These are phyloP conservation scores for Bombus terrestris DNA, from an alignment of 1,140 invertebrate species.

Conservation along the genomic window DNA sequence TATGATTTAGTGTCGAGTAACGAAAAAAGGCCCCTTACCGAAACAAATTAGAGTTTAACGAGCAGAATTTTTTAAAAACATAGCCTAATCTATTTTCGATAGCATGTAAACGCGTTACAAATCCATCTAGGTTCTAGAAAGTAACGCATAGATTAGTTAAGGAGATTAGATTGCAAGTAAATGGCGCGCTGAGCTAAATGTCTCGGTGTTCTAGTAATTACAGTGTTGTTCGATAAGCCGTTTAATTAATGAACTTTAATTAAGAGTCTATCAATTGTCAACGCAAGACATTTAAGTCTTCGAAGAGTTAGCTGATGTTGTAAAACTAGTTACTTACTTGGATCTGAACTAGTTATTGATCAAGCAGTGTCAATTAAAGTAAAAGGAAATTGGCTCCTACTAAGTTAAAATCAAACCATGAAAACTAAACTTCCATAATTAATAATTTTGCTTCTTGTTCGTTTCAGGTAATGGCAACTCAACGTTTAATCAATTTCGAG, in stretches of 20 bases:
- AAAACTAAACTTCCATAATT: not conserved
- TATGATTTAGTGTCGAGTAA: not conserved
- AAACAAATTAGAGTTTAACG: not conserved
- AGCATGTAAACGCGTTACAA: not conserved
- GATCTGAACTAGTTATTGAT: not conserved
- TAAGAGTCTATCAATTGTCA: not conserved
- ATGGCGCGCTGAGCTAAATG: not conserved
- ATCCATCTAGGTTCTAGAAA: not conserved
- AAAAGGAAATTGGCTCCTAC: not conserved
- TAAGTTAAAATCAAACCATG: not conserved
- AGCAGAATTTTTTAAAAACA: not conserved
- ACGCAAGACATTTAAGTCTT: not conserved
- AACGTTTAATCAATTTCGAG: not conserved
- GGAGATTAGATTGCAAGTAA: not conserved
- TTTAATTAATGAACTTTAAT: slow-evolving; percentile 8
- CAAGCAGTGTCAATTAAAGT: not conserved
- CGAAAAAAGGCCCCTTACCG: not conserved
- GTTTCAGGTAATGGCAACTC: slow-evolving; percentile 11
- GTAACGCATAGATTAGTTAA: not conserved
- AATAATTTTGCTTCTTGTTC: not conserved
- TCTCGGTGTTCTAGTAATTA: not conserved
- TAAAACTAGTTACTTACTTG: not conserved
- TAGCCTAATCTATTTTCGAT: not conserved
- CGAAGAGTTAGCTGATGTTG: not conserved
- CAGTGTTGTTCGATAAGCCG: not conserved